Evolutionary conservation across 2,113 vertebrate species (phyloP).

Genomic region (Pseudorectes ferrugineus): DNA sequence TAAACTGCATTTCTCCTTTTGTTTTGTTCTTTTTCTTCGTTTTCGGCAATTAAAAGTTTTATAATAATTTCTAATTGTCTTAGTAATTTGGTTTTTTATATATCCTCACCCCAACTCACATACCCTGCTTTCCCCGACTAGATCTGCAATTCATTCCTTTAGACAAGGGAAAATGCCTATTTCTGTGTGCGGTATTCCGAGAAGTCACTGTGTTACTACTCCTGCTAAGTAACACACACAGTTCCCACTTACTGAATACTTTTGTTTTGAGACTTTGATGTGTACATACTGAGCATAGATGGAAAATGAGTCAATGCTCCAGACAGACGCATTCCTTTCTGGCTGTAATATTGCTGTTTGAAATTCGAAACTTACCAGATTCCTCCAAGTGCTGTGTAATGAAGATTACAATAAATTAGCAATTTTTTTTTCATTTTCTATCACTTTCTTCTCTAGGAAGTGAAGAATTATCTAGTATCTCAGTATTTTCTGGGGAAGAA

Average conservation of each 20-base stretch:
- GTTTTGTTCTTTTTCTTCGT: background rate
- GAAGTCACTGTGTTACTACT: background rate
- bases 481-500: background rate
- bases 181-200: background rate
- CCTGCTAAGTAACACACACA: background rate
- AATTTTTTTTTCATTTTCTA: background rate
- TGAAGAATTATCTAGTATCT: background rate
- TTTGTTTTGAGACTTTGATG: conserved; percentile 15
- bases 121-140: fast-evolving
- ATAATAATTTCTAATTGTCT: background rate
- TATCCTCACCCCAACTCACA: too few relatives aligned
- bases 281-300: background rate
- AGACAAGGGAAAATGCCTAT: background rate
- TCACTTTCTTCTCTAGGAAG: background rate
- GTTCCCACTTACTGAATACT: conserved; percentile 1
- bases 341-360: background rate
- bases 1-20: background rate
- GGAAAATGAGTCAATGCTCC: conserved; percentile 35
- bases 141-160: background rate
- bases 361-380: background rate
- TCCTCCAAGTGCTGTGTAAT: background rate
- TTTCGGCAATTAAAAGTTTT: background rate
- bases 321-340: background rate
- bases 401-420: background rate
- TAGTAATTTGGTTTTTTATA: background rate